phyloP scores from a whole-genome alignment of 2,113 vertebrate species.

The Chelonoidis abingdonii region DNA sequence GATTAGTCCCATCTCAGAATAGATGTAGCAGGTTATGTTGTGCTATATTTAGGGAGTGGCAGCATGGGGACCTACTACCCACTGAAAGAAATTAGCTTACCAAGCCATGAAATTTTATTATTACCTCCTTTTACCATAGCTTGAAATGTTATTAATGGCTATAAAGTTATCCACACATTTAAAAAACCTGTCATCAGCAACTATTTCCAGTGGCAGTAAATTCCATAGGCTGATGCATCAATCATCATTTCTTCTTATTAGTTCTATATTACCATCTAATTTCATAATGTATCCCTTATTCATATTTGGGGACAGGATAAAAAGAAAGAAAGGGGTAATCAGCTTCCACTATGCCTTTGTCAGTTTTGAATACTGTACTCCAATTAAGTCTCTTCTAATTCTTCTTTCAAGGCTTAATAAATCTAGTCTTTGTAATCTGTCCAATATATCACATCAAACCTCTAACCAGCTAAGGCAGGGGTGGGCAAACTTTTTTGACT shows the following conservation, averaged over 20 bases:
- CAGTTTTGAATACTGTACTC: not conserved
- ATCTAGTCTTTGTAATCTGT: not conserved
- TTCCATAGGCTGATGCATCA: not conserved
- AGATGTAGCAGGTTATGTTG: accelerated
- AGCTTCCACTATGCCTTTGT: not conserved
- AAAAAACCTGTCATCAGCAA: not conserved
- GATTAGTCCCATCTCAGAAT: accelerated
- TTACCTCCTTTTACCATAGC: not conserved
- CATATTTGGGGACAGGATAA: not conserved
- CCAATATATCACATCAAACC: accelerated
- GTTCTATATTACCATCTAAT: not conserved
- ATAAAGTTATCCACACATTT: not conserved
- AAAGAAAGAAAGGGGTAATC: not conserved
- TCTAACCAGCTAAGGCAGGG: not conserved
- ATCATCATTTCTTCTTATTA: not conserved
- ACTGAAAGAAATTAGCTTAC: not conserved
- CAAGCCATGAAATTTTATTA: not conserved
- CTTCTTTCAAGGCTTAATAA: not conserved
- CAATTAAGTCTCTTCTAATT: not conserved
- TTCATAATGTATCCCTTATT: not conserved
- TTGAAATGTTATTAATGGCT: accelerated
- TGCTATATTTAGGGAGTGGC: not conserved
- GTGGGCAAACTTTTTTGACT: too few relatives aligned
- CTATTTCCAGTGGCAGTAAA: not conserved
- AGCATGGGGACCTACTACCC: not conserved